Percentiles rank a stretch among this genome's conserved stretches.
These are phyloP conservation scores for Spodoptera litura DNA, from an alignment of 1,140 invertebrate species.

Conservation along the genomic window DNA sequence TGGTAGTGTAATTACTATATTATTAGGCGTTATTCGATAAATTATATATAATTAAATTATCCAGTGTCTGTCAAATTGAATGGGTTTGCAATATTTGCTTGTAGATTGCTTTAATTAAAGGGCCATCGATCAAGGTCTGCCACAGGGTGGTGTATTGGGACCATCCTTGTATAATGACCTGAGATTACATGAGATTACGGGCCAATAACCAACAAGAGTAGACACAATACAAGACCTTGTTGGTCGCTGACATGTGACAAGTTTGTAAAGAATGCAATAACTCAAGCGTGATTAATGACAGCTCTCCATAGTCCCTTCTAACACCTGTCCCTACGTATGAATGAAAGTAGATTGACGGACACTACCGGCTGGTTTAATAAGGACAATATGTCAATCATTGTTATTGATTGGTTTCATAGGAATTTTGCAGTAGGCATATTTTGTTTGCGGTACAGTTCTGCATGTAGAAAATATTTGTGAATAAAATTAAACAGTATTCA, in stretches of 20 bases:
- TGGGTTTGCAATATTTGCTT: no score
- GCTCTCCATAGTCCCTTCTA: slow-evolving; percentile 4
- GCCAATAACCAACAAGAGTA: slow-evolving; percentile 5
- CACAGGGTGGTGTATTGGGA: background rate
- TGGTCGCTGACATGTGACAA: slow-evolving; percentile 13
- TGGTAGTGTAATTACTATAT: slow-evolving; percentile 5
- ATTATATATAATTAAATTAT: background rate
- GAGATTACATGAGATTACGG: background rate
- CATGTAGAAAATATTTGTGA: no score
- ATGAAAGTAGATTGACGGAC: background rate
- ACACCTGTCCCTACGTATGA: slow-evolving; percentile 1
- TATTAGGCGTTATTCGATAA: background rate
- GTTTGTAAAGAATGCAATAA: slow-evolving; percentile 18
- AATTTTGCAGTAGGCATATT: no score
- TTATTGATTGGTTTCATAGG: no score
- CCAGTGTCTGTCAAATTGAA: background rate
- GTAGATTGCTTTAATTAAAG: background rate
- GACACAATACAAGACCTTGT: slow-evolving; percentile 5
- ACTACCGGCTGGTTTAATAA: no score
- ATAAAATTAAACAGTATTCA: no score
- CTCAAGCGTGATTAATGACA: slow-evolving; percentile 10
- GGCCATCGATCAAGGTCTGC: background rate
- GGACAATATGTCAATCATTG: no score
- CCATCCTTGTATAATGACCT: slow-evolving; percentile 3
- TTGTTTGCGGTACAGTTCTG: no score